Evolutionary conservation across 2,888 invertebrate genomes (phyloP).

Genomic region (Vandiemenella viatica): DNA sequence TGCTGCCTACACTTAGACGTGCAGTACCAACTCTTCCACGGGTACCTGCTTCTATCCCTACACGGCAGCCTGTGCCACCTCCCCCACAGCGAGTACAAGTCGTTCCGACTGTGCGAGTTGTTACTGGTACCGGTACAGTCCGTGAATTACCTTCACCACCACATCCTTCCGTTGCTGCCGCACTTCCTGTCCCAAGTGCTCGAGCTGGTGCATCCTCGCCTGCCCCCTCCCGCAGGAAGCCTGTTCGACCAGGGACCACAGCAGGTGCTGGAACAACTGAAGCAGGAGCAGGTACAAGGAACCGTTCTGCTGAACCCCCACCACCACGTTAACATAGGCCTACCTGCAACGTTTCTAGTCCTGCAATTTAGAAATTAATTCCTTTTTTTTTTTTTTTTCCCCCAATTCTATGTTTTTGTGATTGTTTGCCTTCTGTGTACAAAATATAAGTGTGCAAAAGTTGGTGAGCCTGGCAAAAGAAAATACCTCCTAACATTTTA

Average conservation of each 20-base stretch:
- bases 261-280: no score
- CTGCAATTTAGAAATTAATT: slow-evolving; percentile 13
- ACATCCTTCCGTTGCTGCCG: no score
- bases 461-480: slow-evolving; percentile 16
- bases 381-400: slow-evolving; percentile 9
- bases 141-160: slow-evolving; percentile 17
- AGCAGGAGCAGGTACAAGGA: slow-evolving; percentile 31
- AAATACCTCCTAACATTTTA: slow-evolving; percentile 3
- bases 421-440: slow-evolving; percentile 14
- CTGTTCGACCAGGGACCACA: slow-evolving; percentile 31
- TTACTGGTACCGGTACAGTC: slow-evolving; percentile 20
- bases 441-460: slow-evolving; percentile 11
- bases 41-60: no score
- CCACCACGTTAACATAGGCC: slow-evolving; percentile 31
- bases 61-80: neutral
- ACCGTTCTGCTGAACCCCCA: slow-evolving; percentile 33
- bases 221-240: slow-evolving; percentile 30
- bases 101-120: slow-evolving; percentile 10
- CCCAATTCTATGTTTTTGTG: slow-evolving; percentile 9
- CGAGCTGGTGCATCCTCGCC: slow-evolving; percentile 27
- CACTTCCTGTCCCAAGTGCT: no score
- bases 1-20: slow-evolving; percentile 2
- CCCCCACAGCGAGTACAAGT: slow-evolving; percentile 1
- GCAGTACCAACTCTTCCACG: neutral
- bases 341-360: slow-evolving; percentile 19